phyloP scores from a whole-genome alignment of 2,888 invertebrate genomes.

The Rhagonycha lutea region DNA sequence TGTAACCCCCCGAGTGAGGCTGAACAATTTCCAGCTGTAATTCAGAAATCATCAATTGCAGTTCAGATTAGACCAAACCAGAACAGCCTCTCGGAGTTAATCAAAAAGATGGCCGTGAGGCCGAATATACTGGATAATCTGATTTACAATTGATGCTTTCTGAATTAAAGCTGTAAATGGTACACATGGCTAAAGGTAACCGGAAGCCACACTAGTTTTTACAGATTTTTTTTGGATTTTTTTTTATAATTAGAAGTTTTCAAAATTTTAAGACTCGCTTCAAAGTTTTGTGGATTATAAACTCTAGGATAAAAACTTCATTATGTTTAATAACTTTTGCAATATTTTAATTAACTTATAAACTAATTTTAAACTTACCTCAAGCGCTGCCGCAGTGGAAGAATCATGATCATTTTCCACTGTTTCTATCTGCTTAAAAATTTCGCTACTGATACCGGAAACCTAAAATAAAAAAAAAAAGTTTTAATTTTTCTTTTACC shows the following conservation, averaged over 20 bases:
- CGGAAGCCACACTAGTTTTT: no score
- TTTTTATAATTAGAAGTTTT: no score
- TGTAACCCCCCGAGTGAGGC: no score
- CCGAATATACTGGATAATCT: no score
- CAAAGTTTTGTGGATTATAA: neutral
- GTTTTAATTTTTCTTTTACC: neutral
- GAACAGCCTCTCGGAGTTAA: no score
- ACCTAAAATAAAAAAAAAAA: constrained; percentile 63
- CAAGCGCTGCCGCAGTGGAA: constrained; percentile 88
- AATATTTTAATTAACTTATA: neutral
- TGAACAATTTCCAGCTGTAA: no score
- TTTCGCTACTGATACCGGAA: constrained; percentile 94
- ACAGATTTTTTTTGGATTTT: no score
- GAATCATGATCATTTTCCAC: constrained; percentile 95
- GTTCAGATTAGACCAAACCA: no score
- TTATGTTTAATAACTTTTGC: neutral
- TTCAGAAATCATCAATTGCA: no score
- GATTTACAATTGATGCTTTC: no score
- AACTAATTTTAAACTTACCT: constrained; percentile 59
- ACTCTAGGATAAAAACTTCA: neutral
- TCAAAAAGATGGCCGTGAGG: no score
- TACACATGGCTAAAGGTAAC: no score
- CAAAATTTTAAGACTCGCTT: neutral
- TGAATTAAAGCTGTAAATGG: neutral
- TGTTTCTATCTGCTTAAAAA: constrained; percentile 95